Evolutionary conservation across 92 coral and sea anemone genomes (phyloP).

Genomic region (Phenganax marumi): DNA sequence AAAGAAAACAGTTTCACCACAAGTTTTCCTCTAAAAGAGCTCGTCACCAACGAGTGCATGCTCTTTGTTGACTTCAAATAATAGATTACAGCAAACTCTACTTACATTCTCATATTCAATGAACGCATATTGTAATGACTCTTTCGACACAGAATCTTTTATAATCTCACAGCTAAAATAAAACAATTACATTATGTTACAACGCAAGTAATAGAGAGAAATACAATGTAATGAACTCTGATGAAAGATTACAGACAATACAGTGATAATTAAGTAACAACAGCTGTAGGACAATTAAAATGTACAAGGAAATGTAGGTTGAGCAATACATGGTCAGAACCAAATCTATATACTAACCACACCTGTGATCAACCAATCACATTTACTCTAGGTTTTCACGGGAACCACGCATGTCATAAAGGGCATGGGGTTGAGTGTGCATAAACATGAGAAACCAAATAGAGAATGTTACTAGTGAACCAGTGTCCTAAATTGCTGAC

Average conservation of each 20-base stretch:
- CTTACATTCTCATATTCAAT: conserved; percentile 98
- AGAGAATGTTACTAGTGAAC: background rate
- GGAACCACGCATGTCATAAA: conserved; percentile 50
- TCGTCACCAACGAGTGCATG: background rate
- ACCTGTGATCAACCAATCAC: conserved; percentile 77
- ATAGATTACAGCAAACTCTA: background rate
- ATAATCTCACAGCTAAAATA: conserved; percentile 86
- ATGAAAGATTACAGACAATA: background rate
- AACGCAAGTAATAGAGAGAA: background rate
- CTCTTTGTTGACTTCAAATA: background rate
- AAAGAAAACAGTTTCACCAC: background rate
- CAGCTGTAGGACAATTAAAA: background rate
- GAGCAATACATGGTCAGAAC: conserved; percentile 83
- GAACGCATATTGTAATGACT: conserved; percentile 94
- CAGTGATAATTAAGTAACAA: too few relatives aligned
- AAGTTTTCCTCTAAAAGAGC: background rate
- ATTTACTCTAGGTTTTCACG: conserved; percentile 76
- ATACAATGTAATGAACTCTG: background rate
- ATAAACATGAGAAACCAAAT: conserved; percentile 63
- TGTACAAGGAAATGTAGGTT: conserved; percentile 59
- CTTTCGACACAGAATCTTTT: conserved; percentile 78
- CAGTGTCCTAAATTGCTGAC: too few relatives aligned
- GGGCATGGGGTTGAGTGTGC: conserved; percentile 44
- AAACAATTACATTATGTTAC: too few relatives aligned
- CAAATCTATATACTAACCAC: conserved; percentile 66